A percentile compares a stretch with the other conserved stretches of the same genome.
phyloP scores from a whole-genome alignment of 2,888 invertebrate species.

The Drosophila monieri region DNA sequence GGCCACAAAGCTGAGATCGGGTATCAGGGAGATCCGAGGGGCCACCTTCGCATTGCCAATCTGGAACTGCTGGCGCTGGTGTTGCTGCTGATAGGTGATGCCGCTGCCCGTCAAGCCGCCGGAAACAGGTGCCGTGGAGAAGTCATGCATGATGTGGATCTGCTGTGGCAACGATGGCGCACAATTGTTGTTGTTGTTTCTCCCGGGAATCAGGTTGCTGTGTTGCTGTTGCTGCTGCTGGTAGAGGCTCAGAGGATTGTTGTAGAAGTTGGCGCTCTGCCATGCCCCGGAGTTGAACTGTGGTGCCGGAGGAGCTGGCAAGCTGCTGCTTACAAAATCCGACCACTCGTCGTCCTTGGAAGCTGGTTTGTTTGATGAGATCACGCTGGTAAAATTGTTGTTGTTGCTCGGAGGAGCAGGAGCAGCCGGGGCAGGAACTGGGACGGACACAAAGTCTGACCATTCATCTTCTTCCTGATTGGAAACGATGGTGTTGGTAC shows the following conservation, averaged over 20 bases:
- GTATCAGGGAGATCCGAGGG: constrained; percentile 85
- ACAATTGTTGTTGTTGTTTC: constrained; percentile 59
- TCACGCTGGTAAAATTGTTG: constrained; percentile 53
- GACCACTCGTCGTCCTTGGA: constrained; percentile 85
- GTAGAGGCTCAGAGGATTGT: constrained; percentile 81
- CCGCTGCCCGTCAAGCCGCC: constrained; percentile 1
- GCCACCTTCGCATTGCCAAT: constrained; percentile 80
- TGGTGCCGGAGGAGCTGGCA: constrained; percentile 57
- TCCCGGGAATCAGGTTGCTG: constrained; percentile 69
- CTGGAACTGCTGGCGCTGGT: constrained; percentile 71
- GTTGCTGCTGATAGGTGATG: constrained; percentile 57
- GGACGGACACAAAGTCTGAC: constrained; percentile 85
- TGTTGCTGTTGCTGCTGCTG: constrained; percentile 70
- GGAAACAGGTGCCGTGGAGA: constrained; percentile 72
- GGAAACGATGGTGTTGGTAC: constrained; percentile 28
- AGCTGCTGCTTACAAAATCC: constrained; percentile 85
- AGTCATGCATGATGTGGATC: constrained; percentile 82
- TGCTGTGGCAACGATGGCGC: constrained; percentile 66
- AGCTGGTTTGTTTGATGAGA: constrained; percentile 29
- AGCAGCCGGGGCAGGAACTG: constrained; percentile 43
- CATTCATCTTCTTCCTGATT: constrained; percentile 85
- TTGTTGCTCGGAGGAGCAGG: constrained; percentile 38
- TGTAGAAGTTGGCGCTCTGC: constrained; percentile 83
- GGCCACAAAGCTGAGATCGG: constrained; percentile 86
- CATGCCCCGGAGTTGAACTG: constrained; percentile 83